Conservation (phyloP, 2,888 invertebrate species). For the Dilophus febrilis region DNA sequence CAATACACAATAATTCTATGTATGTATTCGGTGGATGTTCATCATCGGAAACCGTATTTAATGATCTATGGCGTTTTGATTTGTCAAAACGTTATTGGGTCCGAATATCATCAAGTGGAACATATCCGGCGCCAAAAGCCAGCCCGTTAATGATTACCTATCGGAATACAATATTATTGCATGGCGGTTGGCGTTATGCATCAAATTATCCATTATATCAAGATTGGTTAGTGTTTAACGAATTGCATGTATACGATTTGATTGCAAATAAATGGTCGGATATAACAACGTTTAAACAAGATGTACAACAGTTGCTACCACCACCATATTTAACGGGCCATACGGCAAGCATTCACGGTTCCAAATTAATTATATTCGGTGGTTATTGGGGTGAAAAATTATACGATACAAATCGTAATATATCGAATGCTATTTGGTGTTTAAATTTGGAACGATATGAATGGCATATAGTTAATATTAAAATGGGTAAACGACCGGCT, state of each 20-base stretch:
- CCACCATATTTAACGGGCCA: conserved; percentile 84
- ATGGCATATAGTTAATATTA: conserved; percentile 64
- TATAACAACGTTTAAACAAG: conserved; percentile 26
- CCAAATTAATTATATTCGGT: conserved; percentile 72
- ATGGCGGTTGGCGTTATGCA: conserved; percentile 93
- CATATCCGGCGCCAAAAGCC: conserved; percentile 90
- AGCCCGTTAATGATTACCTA: conserved; percentile 85
- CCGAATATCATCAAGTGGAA: conserved; percentile 61
- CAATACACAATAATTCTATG: conserved; percentile 68
- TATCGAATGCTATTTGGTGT: conserved; percentile 83
- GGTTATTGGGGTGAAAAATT: conserved; percentile 38
- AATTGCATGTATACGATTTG: conserved; percentile 77
- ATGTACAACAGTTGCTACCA: too few species aligned
- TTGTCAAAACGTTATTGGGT: conserved; percentile 73
- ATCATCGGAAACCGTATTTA: conserved; percentile 83
- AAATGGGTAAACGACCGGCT: conserved; percentile 42
- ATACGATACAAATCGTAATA: conserved; percentile 23
- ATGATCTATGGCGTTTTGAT: conserved; percentile 91
- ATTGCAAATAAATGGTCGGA: conserved; percentile 62
- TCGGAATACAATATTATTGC: conserved; percentile 65
- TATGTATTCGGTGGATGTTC: conserved; percentile 95
- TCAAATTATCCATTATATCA: conserved; percentile 70
- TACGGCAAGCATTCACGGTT: conserved; percentile 69
- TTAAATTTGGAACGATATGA: conserved; percentile 56
- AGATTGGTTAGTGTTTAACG: conserved; percentile 77